A percentile compares a stretch with the other conserved stretches of the same genome.
These are phyloP conservation scores for Dendrocincla fuliginosa DNA, from an alignment of 2,797 vertebrate species.

Conservation along the genomic window DNA sequence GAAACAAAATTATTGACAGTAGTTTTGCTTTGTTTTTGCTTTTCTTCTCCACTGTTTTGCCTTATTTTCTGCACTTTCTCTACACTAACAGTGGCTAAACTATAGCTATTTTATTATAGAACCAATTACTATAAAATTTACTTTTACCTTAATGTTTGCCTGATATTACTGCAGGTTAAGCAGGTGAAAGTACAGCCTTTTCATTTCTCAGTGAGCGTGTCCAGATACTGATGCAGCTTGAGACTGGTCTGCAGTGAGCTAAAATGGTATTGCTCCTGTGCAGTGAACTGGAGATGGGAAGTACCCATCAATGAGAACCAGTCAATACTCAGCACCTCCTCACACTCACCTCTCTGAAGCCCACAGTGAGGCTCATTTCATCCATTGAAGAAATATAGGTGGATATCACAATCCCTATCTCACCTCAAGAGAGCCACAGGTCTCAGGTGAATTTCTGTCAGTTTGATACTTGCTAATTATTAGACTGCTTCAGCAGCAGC, in stretches of 20 bases:
- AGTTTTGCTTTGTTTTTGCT: not conserved
- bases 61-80: not conserved
- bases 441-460: not conserved
- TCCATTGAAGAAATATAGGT: fast-evolving
- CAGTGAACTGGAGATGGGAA: not conserved
- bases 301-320: not conserved
- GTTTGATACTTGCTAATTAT: not conserved
- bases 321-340: not conserved
- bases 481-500: not conserved
- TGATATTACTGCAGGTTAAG: not conserved
- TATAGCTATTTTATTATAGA: not conserved
- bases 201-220: not conserved
- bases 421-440: not conserved
- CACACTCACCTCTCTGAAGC: not conserved
- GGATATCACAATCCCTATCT: not conserved
- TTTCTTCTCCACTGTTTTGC: not conserved
- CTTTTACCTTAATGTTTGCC: not conserved
- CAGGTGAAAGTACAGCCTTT: not conserved
- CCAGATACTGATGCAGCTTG: not conserved
- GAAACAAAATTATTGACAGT: not conserved
- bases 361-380: not conserved
- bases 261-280: not conserved
- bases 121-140: not conserved
- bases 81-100: not conserved
- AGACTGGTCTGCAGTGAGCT: not conserved